Conservation (phyloP, 2,113 vertebrate species). For the Rattus rattus region DNA sequence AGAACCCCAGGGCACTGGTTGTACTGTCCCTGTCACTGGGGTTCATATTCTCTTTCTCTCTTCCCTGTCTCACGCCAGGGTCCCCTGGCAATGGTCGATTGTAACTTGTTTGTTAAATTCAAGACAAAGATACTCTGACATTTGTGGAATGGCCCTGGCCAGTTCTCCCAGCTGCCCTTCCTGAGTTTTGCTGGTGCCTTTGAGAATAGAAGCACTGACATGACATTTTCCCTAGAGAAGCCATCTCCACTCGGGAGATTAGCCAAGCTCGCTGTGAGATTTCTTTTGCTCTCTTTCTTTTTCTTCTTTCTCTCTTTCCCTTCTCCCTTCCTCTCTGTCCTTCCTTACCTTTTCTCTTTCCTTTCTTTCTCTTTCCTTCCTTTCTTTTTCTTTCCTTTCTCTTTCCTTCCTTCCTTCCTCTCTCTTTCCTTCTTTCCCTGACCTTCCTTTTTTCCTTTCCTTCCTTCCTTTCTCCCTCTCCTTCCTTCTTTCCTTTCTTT, state of each 20-base stretch:
- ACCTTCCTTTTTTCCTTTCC: no score
- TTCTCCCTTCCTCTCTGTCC: no score
- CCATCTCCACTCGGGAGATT: neutral
- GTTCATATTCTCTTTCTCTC: no score
- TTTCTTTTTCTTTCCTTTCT: neutral
- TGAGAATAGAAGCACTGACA: neutral
- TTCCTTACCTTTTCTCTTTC: no score
- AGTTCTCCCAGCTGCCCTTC: accelerated
- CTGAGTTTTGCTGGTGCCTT: slow-evolving; percentile 13
- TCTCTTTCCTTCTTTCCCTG: no score
- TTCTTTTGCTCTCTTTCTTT: no score
- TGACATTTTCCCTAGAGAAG: neutral
- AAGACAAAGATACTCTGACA: accelerated
- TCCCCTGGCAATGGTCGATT: accelerated
- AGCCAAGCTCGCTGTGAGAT: no score
- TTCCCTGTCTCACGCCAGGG: neutral
- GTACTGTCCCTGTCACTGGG: accelerated
- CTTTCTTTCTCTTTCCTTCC: neutral
- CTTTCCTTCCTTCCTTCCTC: no score
- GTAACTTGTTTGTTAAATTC: neutral
- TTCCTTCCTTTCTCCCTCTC: no score
- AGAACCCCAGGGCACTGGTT: neutral
- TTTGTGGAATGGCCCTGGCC: accelerated
- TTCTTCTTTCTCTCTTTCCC: no score
- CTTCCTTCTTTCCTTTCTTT: no score